phyloP scores from a whole-genome alignment of 1,140 invertebrate species.

The Mactra quadrangularis region DNA sequence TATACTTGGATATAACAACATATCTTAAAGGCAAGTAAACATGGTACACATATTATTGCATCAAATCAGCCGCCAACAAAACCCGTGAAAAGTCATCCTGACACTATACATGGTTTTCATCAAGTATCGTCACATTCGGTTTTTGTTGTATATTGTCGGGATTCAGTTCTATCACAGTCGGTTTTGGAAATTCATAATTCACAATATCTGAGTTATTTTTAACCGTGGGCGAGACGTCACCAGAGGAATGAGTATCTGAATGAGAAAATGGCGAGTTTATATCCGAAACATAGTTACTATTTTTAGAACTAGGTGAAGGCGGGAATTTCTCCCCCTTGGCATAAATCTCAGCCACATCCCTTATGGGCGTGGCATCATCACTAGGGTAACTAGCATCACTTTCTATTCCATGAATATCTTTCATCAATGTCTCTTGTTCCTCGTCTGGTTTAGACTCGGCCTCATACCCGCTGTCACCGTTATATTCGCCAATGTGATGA shows the following conservation, averaged over 20 bases:
- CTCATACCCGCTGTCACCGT: slow-evolving; percentile 76
- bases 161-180: slow-evolving; percentile 46
- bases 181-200: slow-evolving; percentile 49
- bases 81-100: too few relatives aligned
- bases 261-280: slow-evolving; percentile 33
- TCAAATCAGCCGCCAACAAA: too few relatives aligned
- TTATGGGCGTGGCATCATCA: slow-evolving; percentile 1
- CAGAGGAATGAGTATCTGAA: slow-evolving; percentile 39
- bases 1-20: too few relatives aligned
- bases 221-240: slow-evolving; percentile 10
- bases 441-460: slow-evolving; percentile 75
- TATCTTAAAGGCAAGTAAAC: too few relatives aligned
- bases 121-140: neutral
- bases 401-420: slow-evolving; percentile 38
- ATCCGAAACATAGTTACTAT: slow-evolving; percentile 50
- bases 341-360: slow-evolving; percentile 5
- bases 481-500: slow-evolving; percentile 66
- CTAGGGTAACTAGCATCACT: slow-evolving; percentile 23
- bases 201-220: slow-evolving; percentile 28
- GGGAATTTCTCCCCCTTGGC: slow-evolving; percentile 24
- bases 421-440: slow-evolving; percentile 66
- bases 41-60: too few relatives aligned
- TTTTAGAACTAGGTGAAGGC: slow-evolving; percentile 45
- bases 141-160: slow-evolving; percentile 38
- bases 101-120: too few relatives aligned